phyloP scores from a whole-genome alignment of 1,140 invertebrate genomes.

The Drosophila pruinosa region DNA sequence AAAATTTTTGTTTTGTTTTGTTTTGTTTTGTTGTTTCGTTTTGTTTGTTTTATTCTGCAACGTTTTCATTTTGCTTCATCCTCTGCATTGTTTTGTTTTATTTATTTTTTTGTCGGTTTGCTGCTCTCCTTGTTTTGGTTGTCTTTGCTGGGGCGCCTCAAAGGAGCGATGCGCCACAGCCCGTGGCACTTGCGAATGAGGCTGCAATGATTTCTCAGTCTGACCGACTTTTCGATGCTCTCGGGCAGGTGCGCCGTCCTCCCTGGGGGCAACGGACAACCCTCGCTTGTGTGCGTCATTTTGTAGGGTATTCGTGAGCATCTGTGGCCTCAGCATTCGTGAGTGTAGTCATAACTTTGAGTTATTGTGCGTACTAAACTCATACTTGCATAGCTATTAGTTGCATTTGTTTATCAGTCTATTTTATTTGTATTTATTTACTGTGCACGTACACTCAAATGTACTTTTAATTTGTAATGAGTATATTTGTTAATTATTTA shows the following conservation, averaged over 20 bases:
- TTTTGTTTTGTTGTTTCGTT: not conserved
- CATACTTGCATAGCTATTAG: too few relatives aligned
- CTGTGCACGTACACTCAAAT: too few relatives aligned
- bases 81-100: not conserved
- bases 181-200: not conserved
- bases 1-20: not conserved
- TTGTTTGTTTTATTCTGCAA: not conserved
- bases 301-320: too few relatives aligned
- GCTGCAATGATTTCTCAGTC: not conserved
- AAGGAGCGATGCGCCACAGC: not conserved
- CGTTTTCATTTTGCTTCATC: not conserved
- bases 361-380: too few relatives aligned
- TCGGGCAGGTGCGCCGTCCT: not conserved
- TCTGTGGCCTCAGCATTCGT: too few relatives aligned
- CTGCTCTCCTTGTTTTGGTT: not conserved
- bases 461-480: too few relatives aligned
- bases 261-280: too few relatives aligned
- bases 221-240: constrained; percentile 1
- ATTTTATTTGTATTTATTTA: too few relatives aligned
- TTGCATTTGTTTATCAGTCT: too few relatives aligned
- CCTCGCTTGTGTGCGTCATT: too few relatives aligned
- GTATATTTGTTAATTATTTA: not conserved
- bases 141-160: not conserved
- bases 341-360: too few relatives aligned
- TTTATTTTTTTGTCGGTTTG: not conserved